Evolutionary conservation across 2,888 invertebrate genomes (phyloP).

Genomic region (Linnaemya tessellans): DNA sequence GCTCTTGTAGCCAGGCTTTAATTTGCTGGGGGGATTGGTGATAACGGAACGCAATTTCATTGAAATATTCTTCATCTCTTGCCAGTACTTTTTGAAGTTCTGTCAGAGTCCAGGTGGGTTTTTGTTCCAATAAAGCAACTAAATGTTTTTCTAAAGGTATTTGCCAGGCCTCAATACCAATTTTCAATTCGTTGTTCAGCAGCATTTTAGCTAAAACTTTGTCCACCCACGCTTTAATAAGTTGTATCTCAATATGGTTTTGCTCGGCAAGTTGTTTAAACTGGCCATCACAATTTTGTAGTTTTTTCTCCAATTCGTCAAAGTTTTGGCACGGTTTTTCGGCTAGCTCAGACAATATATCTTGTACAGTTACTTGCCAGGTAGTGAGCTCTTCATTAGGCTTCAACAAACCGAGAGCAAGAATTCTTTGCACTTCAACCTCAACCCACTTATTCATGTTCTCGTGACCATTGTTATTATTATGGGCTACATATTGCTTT

Average conservation of each 20-base stretch:
- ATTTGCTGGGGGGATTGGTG: slow-evolving; percentile 81
- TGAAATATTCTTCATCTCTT: slow-evolving; percentile 80
- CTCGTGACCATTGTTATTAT: slow-evolving; percentile 79
- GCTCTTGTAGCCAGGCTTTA: slow-evolving; percentile 80
- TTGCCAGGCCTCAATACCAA: slow-evolving; percentile 80
- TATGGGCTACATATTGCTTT: slow-evolving; percentile 78
- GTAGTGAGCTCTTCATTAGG: slow-evolving; percentile 79
- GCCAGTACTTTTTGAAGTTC: slow-evolving; percentile 78
- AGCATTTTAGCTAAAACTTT: slow-evolving; percentile 80
- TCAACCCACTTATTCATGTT: slow-evolving; percentile 80
- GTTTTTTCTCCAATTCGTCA: slow-evolving; percentile 79
- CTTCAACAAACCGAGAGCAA: slow-evolving; percentile 79
- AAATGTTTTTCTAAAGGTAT: slow-evolving; percentile 79
- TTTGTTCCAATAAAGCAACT: slow-evolving; percentile 76
- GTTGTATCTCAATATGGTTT: slow-evolving; percentile 80
- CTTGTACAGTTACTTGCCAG: slow-evolving; percentile 81
- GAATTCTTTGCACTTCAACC: slow-evolving; percentile 79
- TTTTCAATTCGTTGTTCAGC: slow-evolving; percentile 80
- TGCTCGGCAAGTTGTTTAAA: slow-evolving; percentile 78
- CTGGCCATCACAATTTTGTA: slow-evolving; percentile 78
- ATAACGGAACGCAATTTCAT: slow-evolving; percentile 80
- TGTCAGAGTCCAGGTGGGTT: slow-evolving; percentile 78
- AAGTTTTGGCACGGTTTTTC: slow-evolving; percentile 79
- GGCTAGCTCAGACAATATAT: slow-evolving; percentile 79
- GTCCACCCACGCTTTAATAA: slow-evolving; percentile 80